Base-by-base conservation (phyloP, 2,113 vertebrate species). In the Platanista minor region DNA sequence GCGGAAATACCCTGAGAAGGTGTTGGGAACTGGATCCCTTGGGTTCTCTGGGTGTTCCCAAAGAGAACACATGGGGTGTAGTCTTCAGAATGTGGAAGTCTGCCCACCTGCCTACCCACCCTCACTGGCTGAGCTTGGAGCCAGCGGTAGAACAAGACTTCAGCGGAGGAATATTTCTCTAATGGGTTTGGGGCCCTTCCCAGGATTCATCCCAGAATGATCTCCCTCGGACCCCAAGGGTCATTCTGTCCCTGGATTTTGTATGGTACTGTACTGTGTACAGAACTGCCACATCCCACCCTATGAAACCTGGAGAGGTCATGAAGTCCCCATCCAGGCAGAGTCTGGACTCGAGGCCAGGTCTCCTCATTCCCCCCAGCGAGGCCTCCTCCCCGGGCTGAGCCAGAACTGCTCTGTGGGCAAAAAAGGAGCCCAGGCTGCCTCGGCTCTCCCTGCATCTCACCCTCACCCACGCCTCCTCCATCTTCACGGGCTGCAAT, bases 221-320 rank as follows among this genome's bases (percentile, higher is more conserved):
- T 54, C 64, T 52, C 88, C 78, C 12, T 21, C 61, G 57, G 23
- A 29, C 17, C 15, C 59, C 6, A 0, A 52, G 46, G 59, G 36
- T n/a, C 71, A 54, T 23, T 36, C 61, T 2, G 2, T 59, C 0
- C 25, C 81, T 29, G 43, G 64, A 43, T 14, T 27, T 69, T 46
- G 14, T 46, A 11, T 8, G 54, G 72, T 14, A 39, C 29, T 23
- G 2, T 11, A 2, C 39, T 21, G 7, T 1, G 2, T 11, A 43
- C 17, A 39, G 62, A 80, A 46, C 36, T 0, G 0, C 33, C 9
- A 27, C 29, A 4, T 36, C 18, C 21, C 7, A 5, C 15, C 43
- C 39, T 9, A 2, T 39, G 74, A 74, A 21, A 13, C 91, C 39
- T 6, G 20, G 12, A 33, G 59, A 77, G 85, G 52, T n/a, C 33